Conservation (phyloP, 2,888 invertebrate genomes). For the Lasioglossum oenotherae region DNA sequence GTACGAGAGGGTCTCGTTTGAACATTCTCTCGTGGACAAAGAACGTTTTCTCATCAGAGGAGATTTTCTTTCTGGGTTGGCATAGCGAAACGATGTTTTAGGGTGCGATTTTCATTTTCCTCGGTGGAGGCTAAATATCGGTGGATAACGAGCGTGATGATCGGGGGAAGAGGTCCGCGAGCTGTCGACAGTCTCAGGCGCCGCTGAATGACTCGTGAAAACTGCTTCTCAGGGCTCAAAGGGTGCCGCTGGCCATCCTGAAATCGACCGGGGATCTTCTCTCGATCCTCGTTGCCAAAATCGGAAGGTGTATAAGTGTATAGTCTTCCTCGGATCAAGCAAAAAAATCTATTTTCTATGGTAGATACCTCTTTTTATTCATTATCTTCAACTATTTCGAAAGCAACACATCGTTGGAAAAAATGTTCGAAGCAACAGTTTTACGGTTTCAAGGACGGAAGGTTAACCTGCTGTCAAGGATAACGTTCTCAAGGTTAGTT, state of each 20-base stretch:
- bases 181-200: conserved; percentile 73
- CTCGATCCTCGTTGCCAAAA: not conserved
- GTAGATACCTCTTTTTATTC: too few relatives aligned
- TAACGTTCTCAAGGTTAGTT: not conserved
- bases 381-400: not conserved
- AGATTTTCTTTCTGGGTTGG: conserved; percentile 1
- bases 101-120: conserved; percentile 54
- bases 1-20: not conserved
- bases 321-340: not conserved
- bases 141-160: conserved; percentile 63
- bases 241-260: conserved; percentile 59
- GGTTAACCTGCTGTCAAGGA: not conserved
- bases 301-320: not conserved
- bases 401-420: not conserved
- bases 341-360: not conserved
- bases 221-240: conserved; percentile 52
- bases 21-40: too few relatives aligned
- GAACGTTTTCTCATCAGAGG: not conserved
- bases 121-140: conserved; percentile 29
- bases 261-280: conserved; percentile 43
- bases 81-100: conserved; percentile 37
- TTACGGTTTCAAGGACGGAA: not conserved
- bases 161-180: conserved; percentile 35
- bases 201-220: conserved; percentile 79
- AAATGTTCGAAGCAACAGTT: not conserved